A percentile compares a stretch with the other conserved stretches of the same genome.
These are phyloP conservation scores for Tapirus indicus DNA, from an alignment of 2,797 vertebrate genomes.

Conservation along the genomic window DNA sequence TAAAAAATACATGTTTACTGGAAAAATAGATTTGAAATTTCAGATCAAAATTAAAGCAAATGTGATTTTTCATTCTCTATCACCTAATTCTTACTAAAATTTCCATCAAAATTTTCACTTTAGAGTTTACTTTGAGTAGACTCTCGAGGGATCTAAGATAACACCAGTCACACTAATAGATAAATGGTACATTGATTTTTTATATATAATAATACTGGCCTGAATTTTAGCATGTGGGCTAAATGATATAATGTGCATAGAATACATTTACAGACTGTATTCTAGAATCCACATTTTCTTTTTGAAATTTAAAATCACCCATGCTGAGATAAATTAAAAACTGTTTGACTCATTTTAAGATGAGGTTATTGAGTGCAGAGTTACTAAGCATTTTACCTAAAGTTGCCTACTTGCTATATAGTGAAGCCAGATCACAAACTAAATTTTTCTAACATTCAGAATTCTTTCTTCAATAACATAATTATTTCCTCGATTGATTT, in stretches of 20 bases:
- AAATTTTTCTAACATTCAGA: not conserved
- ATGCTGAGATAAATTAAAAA: not conserved
- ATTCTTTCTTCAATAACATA: conserved; percentile 7
- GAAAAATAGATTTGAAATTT: not conserved
- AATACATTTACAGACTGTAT: not conserved
- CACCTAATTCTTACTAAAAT: not conserved
- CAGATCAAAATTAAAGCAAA: not conserved
- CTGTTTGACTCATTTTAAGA: not conserved
- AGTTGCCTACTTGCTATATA: not conserved
- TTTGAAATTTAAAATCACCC: not conserved
- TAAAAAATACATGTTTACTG: not conserved
- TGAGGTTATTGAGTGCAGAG: not conserved
- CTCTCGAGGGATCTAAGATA: not conserved
- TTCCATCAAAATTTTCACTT: not conserved
- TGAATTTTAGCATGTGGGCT: not conserved
- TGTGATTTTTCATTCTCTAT: not conserved
- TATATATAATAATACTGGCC: not conserved
- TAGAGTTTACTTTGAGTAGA: not conserved
- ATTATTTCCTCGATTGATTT: not conserved
- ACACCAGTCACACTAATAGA: not conserved
- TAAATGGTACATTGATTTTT: not conserved
- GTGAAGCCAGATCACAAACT: not conserved
- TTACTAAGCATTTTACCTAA: not conserved
- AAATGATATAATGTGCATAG: not conserved
- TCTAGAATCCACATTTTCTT: not conserved